These are phyloP conservation scores for Lamellibrachia satsuma DNA, from an alignment of 2,888 invertebrate genomes.

Conservation along the genomic window DNA sequence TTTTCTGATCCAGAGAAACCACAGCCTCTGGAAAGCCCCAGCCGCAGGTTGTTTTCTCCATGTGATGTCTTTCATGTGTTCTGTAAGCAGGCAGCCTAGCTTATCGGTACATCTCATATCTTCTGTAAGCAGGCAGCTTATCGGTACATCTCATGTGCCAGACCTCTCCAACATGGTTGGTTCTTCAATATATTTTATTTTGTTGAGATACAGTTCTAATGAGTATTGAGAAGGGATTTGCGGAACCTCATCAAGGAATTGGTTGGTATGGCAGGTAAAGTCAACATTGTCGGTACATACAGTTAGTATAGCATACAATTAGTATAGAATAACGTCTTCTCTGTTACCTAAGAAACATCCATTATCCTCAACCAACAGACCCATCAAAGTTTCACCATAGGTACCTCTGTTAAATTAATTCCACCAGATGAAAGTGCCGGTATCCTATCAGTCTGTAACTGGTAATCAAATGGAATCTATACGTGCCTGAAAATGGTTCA, in stretches of 20 bases:
- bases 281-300: neutral
- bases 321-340: neutral
- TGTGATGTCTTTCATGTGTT: too few species aligned
- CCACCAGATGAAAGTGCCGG: neutral
- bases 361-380: neutral
- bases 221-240: neutral
- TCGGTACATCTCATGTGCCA: neutral
- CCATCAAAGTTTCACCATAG: neutral
- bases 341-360: neutral
- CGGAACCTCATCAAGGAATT: neutral
- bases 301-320: neutral
- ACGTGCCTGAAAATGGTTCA: neutral
- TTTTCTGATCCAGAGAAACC: neutral
- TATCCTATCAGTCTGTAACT: neutral
- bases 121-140: neutral
- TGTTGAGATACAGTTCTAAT: neutral
- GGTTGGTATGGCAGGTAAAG: neutral
- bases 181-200: neutral
- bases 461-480: constrained; percentile 1
- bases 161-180: neutral
- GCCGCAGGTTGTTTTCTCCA: too few species aligned
- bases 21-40: neutral
- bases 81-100: too few species aligned
- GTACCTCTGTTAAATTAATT: neutral
- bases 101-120: neutral